Base-by-base conservation (phyloP, 2,888 invertebrate genomes). In the Drepana falcataria region DNA sequence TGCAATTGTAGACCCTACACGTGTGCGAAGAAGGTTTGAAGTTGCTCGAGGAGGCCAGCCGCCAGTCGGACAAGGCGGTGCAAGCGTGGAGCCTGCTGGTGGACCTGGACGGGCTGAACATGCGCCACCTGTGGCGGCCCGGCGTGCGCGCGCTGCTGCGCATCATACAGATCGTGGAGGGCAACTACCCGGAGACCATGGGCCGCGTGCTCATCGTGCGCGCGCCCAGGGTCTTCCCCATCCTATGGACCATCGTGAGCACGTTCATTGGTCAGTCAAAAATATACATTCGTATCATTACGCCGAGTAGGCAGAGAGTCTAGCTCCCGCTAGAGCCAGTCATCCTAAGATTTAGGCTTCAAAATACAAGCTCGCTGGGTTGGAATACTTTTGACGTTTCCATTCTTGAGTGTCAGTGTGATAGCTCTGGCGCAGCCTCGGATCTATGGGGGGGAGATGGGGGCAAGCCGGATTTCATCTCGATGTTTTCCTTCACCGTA, bases 121-220 rank as follows among this genome's bases (percentile, higher is more conserved):
- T 98, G 97, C 93, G 98, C 2, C 98, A 98, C 86, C 92, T 98
- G 59, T 98, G 98, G 98, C 91, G 98, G 64, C 98, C 98, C 0
- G 98, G 98, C 35, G 95, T 98, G 61, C 94, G 94, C 68, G 95
- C 95, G 0, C 82, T 95, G 63, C 80, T 94, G 55, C 79, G 93
- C 57, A 93, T 93, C 75, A 91, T 91, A 9, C 88, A 89, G 78
- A 95, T 97, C 52, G 97, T 97, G 35, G 97, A 98, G 83, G 95
- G 95, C 49, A 97, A 98, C 87, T 98, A 98, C 87, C 98, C 98
- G 0, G 98, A 98, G 91, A 98, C 98, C 6, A 96, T 98, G 95
- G 97, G 97, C 1, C 91, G 96, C 47, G 96, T 98, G 59, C 92
- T 98, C 56, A 96, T 98, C 56, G 96, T 98, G 49, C 92, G 98